These are phyloP conservation scores for Hoplodrina blanda DNA, from an alignment of 2,888 invertebrate genomes.

Conservation along the genomic window DNA sequence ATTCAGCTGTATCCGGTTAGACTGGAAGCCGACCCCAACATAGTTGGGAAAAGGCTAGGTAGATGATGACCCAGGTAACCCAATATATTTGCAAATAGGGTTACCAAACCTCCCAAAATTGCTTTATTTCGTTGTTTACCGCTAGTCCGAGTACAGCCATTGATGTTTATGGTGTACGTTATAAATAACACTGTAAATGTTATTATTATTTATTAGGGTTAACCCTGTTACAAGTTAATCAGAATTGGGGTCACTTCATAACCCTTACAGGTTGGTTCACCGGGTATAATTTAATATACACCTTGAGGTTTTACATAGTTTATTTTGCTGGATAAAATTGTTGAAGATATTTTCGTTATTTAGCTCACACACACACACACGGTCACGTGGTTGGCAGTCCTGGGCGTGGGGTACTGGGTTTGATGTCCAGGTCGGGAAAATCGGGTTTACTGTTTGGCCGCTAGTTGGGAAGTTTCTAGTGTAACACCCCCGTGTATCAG, in stretches of 20 bases:
- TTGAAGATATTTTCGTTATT: neutral
- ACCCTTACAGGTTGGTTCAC: constrained; percentile 2
- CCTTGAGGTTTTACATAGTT: constrained; percentile 1
- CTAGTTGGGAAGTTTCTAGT: too few species aligned
- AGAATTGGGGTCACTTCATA: constrained; percentile 36
- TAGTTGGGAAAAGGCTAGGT: too few species aligned
- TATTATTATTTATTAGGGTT: constrained; percentile 53
- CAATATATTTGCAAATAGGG: neutral
- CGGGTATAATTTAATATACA: constrained; percentile 33
- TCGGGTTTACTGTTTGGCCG: too few species aligned
- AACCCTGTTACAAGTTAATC: constrained; percentile 47
- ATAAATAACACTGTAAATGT: constrained; percentile 40
- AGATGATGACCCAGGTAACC: too few species aligned
- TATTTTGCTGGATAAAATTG: constrained; percentile 7
- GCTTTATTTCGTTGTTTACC: constrained; percentile 12
- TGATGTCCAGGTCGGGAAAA: too few species aligned
- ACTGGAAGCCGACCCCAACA: too few species aligned
- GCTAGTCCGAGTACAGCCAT: neutral
- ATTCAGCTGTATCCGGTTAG: too few species aligned
- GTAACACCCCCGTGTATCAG: too few species aligned
- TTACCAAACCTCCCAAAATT: constrained; percentile 10
- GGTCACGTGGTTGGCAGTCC: too few species aligned
- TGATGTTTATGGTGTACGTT: constrained; percentile 18
- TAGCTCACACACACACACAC: neutral
- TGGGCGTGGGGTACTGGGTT: too few species aligned